Evolutionary conservation across 1,140 invertebrate genomes (phyloP).

Genomic region (Acyrthosiphon pisum): DNA sequence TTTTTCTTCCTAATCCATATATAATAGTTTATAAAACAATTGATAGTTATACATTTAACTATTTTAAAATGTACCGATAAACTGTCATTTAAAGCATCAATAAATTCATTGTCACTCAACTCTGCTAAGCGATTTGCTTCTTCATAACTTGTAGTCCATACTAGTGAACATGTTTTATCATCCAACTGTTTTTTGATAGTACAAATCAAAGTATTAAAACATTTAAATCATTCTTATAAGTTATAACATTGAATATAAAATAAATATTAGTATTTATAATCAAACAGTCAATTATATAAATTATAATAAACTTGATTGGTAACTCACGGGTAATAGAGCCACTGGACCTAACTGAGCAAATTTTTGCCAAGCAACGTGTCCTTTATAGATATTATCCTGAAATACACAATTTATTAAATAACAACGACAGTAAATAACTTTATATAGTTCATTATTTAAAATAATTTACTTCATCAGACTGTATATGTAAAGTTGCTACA

Average conservation of each 20-base stretch:
- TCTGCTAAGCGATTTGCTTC: conserved; percentile 77
- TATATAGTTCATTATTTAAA: background rate
- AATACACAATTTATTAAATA: background rate
- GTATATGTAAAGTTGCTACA: conserved; percentile 86
- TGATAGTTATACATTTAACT: background rate
- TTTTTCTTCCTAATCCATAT: conserved; percentile 45
- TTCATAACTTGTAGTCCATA: conserved; percentile 84
- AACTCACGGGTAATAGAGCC: conserved; percentile 84
- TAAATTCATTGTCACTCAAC: conserved; percentile 80
- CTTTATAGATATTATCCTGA: conserved; percentile 65
- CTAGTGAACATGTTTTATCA: conserved; percentile 80
- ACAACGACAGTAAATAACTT: background rate
- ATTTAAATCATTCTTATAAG: conserved; percentile 24
- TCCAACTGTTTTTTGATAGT: conserved; percentile 68
- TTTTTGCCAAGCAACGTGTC: conserved; percentile 90
- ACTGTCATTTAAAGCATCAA: conserved; percentile 87
- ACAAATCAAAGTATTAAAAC: conserved; percentile 59
- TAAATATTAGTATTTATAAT: no score
- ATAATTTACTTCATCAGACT: conserved; percentile 31
- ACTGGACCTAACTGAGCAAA: conserved; percentile 91
- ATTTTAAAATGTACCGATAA: conserved; percentile 63
- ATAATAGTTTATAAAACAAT: conserved; percentile 21
- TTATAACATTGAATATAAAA: background rate
- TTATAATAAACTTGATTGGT: conserved; percentile 42
- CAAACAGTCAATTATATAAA: no score